Evolutionary conservation across 2,113 vertebrate species (phyloP), one percentile per base, ranked within the genome.

Genomic region (Atractosteus spatula): DNA sequence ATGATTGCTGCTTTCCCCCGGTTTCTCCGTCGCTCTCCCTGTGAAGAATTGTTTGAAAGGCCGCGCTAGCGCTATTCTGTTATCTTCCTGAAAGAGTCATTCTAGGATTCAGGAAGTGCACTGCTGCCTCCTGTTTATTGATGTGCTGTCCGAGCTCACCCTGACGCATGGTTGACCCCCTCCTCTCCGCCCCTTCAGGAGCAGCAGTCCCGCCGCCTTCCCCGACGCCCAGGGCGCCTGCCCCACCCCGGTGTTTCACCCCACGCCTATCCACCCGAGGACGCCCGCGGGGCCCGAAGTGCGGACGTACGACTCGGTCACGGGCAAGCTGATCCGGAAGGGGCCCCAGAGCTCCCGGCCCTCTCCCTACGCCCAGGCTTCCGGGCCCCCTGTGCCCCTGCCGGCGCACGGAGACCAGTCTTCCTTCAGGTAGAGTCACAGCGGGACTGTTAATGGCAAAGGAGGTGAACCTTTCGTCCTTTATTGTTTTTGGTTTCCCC

Each of bases 171-270:
- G 10, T 41, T 56, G 17, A 12, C 16, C 5, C 17, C 14, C 41
- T 3, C 55, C 41, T 79, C 3, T 51, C 41, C 75, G 13, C 47
- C 7, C 62, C 16, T 78, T 8, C 83, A 99, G 97, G 86, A 92
- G 93, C 84, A 96, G 87, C 69, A 95, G 95, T 80, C 97, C 96
- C 0, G 91, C 94, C 3, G 78, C 79, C 0, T 93, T 96, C 77
- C 88, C 89, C 0, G 95, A 97, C 69, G 70, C 87, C 45, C 92
- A 91, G 45, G 84, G 84, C 5, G 76, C 84, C 0, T 81, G 90
- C 62, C 93, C 91, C 3, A 79, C 93, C 0, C 83, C 91, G 7
- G 3, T 94, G 54, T 93, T 95, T 81, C 94, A 95, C 11, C 93
- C 94, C 0, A 89, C 86, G 0, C 92, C 92, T 0, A 79, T 96